Evolutionary conservation across 2,797 vertebrate species (phyloP), one percentile per base, ranked within the genome.

Genomic region (Miichthys miiuy): DNA sequence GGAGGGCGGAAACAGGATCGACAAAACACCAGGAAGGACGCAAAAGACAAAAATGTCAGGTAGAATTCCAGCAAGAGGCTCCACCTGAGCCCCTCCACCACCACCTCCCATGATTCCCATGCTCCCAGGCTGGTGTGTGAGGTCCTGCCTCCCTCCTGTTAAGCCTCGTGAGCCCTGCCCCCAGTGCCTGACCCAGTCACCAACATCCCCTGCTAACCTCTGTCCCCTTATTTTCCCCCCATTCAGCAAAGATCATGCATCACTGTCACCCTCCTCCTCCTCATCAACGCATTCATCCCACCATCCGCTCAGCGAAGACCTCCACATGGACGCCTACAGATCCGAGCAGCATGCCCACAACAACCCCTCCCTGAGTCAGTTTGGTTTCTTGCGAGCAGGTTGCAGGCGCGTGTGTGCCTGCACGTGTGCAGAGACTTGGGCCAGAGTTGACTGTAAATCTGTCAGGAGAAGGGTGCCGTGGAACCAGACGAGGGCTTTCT

Each of bases 221-320:
- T 75, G 75, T 81, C 71, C 88, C 78, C 77, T 70, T 73, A 80
- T 78, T 47, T 51, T 41, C 75, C 68, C 57, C 47, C 72, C 68
- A 86, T 90, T 92, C 90, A 89, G 85, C 93, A 92, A 92, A 92
- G 87, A 91, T 84, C 86, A 88, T 92, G 90, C 90, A 92, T 93
- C 93, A 94, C 84, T 92, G 92, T 94, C 93, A 90, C 66, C 86
- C 69, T 77, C 82, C 85, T 86, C 86, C 72, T 84, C 75, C 72
- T 80, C 65, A 12, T 80, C 75, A 58, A 54, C 13, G 30, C 73
- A 64, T 77, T 79, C 83, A 86, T 68, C 77, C 66, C 70, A 1
- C 83, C 80, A 87, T 83, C 60, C 69, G 47, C 77, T 72, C 11
- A 78, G 74, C 69, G 1, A 64, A 68, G 80, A 75, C 87, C 80